Conservation (phyloP, 2,797 vertebrate genomes). For the Arnoldichthys spilopterus region DNA sequence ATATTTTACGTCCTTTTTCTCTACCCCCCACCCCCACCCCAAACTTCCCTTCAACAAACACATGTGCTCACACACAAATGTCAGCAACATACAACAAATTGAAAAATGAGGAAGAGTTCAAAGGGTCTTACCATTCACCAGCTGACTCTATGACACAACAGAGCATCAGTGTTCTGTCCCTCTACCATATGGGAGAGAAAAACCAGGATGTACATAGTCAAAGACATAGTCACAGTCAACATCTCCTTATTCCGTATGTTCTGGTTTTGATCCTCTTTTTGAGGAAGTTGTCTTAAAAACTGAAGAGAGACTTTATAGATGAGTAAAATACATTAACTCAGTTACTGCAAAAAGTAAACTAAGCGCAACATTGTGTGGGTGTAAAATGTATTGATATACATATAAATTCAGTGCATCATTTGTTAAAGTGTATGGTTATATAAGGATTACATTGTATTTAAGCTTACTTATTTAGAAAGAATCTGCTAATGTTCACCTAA, state of each 20-base stretch:
- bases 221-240: neutral
- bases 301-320: neutral
- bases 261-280: neutral
- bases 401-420: too few species aligned
- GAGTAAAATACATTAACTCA: neutral
- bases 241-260: neutral
- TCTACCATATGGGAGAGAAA: constrained; percentile 38
- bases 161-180: constrained; percentile 14
- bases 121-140: constrained; percentile 54
- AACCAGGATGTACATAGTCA: neutral
- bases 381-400: too few species aligned
- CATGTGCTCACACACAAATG: neutral
- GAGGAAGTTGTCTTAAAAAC: neutral
- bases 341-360: neutral
- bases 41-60: neutral
- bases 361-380: too few species aligned
- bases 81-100: constrained; percentile 24
- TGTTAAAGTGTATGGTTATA: too few species aligned
- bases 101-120: constrained; percentile 58
- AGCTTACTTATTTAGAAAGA: too few species aligned
- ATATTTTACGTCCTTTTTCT: neutral
- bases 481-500: too few species aligned
- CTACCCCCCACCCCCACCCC: neutral
- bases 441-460: too few species aligned
- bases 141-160: constrained; percentile 48